Conservation (phyloP, 92 coral and sea anemone genomes). For the Epizoanthus ramosus region DNA sequence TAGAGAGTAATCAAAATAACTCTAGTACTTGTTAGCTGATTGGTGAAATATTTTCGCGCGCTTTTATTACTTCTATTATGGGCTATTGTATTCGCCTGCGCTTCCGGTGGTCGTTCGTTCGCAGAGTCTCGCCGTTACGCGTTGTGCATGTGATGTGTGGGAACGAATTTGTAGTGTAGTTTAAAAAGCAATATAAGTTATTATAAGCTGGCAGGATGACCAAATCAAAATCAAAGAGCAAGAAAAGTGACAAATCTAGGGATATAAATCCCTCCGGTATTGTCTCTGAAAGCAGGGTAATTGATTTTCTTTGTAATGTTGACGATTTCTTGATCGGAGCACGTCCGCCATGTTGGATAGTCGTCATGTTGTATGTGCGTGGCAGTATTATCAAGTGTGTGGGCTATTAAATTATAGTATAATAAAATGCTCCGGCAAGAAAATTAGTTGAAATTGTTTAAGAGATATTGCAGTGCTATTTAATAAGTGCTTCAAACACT, state of each 20-base stretch:
- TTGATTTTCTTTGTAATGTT: slow-evolving; percentile 1
- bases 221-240: slow-evolving; percentile 90
- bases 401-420: not conserved
- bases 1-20: not conserved
- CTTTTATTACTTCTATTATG: slow-evolving; percentile 72
- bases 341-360: slow-evolving; percentile 80
- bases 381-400: not conserved
- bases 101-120: slow-evolving; percentile 38
- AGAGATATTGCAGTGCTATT: slow-evolving; percentile 23
- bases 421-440: slow-evolving; percentile 3
- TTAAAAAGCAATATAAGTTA: slow-evolving; percentile 1
- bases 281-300: slow-evolving; percentile 67
- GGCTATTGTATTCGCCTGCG: slow-evolving; percentile 44
- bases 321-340: not conserved
- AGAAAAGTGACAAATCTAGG: slow-evolving; percentile 76
- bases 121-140: not conserved
- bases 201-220: slow-evolving; percentile 76
- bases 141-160: slow-evolving; percentile 13
- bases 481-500: slow-evolving; percentile 19
- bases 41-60: slow-evolving; percentile 75
- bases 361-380: not conserved
- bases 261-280: slow-evolving; percentile 56
- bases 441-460: slow-evolving; percentile 20
- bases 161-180: not conserved
- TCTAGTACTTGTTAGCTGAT: slow-evolving; percentile 49